These are phyloP conservation scores for Galerucella calmariensis DNA, from an alignment of 2,888 invertebrate species.

Conservation along the genomic window DNA sequence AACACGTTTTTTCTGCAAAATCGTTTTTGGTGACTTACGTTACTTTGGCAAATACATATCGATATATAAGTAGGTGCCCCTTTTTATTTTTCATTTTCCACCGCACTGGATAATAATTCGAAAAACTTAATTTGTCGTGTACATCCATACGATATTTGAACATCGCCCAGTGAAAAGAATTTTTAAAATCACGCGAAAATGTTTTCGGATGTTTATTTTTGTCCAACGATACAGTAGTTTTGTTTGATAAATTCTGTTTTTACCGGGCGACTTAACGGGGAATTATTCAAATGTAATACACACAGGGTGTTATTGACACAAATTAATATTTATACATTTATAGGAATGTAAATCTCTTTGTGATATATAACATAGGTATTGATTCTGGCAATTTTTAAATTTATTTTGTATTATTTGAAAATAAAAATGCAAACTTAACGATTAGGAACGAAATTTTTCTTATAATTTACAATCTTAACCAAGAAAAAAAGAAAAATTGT, in stretches of 20 bases:
- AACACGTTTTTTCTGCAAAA: no score
- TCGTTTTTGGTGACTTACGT: no score
- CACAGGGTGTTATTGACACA: conserved; percentile 32
- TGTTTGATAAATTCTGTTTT: not conserved
- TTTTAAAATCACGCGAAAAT: no score
- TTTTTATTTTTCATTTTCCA: no score
- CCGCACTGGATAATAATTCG: no score
- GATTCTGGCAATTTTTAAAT: conserved; percentile 35
- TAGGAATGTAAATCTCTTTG: conserved; percentile 34
- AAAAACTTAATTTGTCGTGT: no score
- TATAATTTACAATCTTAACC: not conserved
- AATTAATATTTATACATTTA: conserved; percentile 23
- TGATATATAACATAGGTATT: conserved; percentile 35
- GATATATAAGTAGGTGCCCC: no score
- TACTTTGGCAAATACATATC: no score
- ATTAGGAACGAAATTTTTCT: not conserved
- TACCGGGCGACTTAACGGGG: conserved; percentile 1
- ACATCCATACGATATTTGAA: no score
- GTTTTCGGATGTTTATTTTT: no score
- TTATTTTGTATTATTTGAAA: not conserved
- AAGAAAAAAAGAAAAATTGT: not conserved
- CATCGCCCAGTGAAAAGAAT: no score
- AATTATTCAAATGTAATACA: conserved; percentile 12
- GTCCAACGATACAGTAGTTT: no score
- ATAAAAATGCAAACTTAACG: not conserved